A percentile compares a stretch with the other conserved stretches of the same genome.
Evolutionary conservation across 2,888 invertebrate species (phyloP).

Genomic region (Adela reaumurella): DNA sequence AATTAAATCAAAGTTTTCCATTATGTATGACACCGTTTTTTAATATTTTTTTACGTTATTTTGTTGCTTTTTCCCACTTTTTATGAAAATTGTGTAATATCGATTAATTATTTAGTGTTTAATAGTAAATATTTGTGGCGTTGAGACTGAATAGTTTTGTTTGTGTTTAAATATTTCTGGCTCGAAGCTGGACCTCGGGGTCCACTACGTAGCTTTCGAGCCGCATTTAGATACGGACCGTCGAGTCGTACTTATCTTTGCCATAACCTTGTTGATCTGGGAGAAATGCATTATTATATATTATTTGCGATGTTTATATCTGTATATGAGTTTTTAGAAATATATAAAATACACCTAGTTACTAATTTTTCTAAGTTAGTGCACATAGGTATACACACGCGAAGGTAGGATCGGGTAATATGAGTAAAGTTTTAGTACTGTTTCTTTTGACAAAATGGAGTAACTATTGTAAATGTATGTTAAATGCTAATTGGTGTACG

Average conservation of each 20-base stretch:
- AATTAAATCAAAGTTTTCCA: too few relatives aligned
- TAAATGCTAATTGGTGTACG: conserved; percentile 49
- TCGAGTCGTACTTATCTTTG: too few relatives aligned
- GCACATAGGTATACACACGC: conserved; percentile 25
- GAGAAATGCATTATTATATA: conserved; percentile 28
- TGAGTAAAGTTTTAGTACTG: background rate
- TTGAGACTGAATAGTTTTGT: conserved; percentile 57
- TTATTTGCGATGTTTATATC: conserved; percentile 41
- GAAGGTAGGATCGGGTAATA: conserved; percentile 26
- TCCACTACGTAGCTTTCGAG: too few relatives aligned
- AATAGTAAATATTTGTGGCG: conserved; percentile 32
- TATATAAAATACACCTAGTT: conserved; percentile 24
- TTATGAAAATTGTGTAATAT: background rate
- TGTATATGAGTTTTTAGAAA: conserved; percentile 50
- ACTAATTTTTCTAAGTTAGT: conserved; percentile 43
- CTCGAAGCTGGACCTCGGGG: too few relatives aligned
- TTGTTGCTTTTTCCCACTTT: conserved; percentile 16
- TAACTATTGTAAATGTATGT: background rate
- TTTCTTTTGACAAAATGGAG: background rate
- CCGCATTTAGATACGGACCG: too few relatives aligned
- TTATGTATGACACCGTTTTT: too few relatives aligned
- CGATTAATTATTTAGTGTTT: background rate
- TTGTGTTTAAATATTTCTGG: conserved; percentile 50
- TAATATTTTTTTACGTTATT: conserved; percentile 23
- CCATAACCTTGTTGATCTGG: conserved; percentile 18